A percentile compares a stretch with the other conserved stretches of the same genome.
Conservation (phyloP, 2,797 vertebrate genomes). For the Apogon hyalosoma region DNA sequence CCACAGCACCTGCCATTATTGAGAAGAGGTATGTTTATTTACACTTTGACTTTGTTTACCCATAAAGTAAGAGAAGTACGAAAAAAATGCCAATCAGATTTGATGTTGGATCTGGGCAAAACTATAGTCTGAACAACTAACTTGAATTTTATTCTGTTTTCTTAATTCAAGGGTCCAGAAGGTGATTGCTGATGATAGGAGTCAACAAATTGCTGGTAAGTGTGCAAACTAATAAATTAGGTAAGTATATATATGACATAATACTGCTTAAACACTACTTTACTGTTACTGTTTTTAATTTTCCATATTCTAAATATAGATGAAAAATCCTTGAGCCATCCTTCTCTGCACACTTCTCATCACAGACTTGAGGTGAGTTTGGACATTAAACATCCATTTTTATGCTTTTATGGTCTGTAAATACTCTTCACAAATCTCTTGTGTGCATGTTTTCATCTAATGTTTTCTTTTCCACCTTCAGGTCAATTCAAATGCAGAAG, state of each 20-base stretch:
- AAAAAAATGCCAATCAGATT: not conserved
- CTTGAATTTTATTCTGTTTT: not conserved
- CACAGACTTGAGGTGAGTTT: slow-evolving; percentile 67
- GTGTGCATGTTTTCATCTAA: not conserved
- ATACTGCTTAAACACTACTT: not conserved
- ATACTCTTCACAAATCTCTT: not conserved
- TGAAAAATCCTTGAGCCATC: slow-evolving; percentile 53
- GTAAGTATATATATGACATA: not conserved
- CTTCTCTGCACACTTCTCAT: slow-evolving; percentile 42
- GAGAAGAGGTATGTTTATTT: slow-evolving; percentile 33
- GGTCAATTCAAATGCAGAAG: slow-evolving; percentile 52
- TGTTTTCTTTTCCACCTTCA: slow-evolving; percentile 41
- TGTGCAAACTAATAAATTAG: not conserved
- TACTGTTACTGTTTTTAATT: not conserved
- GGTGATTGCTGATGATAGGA: slow-evolving; percentile 14
- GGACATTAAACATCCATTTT: no score
- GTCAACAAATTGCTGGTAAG: slow-evolving; percentile 41
- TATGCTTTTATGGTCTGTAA: no score
- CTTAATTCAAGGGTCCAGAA: slow-evolving; percentile 23
- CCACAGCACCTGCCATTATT: slow-evolving; percentile 22
- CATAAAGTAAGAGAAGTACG: not conserved
- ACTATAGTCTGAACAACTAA: not conserved
- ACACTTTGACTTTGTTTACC: not conserved
- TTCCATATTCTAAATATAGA: slow-evolving; percentile 54
- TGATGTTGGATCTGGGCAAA: not conserved